Conservation (phyloP, 2,113 vertebrate species). For the Rutilus rutilus region DNA sequence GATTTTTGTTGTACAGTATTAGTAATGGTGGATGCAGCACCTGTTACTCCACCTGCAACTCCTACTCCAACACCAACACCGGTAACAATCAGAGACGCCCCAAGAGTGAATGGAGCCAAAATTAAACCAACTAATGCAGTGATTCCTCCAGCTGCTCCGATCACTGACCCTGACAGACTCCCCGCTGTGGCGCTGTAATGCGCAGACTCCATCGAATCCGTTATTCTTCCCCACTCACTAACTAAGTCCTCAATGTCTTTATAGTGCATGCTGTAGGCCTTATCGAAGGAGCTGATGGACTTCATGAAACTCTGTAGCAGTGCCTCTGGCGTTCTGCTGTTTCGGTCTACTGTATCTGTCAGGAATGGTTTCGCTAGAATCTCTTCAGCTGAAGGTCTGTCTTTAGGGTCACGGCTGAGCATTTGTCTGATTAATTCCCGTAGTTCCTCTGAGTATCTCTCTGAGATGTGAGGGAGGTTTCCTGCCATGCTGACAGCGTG, state of each 20-base stretch:
- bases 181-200: conserved; percentile 50
- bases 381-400: background rate
- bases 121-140: conserved; percentile 43
- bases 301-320: background rate
- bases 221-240: background rate
- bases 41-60: conserved; percentile 49
- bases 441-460: conserved; percentile 8
- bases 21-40: conserved; percentile 48
- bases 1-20: conserved; percentile 35
- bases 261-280: background rate
- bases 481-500: background rate
- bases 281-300: background rate
- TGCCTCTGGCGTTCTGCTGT: background rate
- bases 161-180: conserved; percentile 48
- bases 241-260: background rate
- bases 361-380: conserved; percentile 1
- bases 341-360: background rate
- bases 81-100: conserved; percentile 50
- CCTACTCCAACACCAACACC: conserved; percentile 48
- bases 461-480: background rate
- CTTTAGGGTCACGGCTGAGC: background rate
- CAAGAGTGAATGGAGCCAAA: conserved; percentile 53
- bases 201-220: conserved; percentile 37
- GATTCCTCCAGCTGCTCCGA: conserved; percentile 53
- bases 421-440: background rate